A percentile compares a stretch with the other conserved stretches of the same genome.
Conservation (phyloP, 1,140 invertebrate genomes). For the Bombyx mandarina region DNA sequence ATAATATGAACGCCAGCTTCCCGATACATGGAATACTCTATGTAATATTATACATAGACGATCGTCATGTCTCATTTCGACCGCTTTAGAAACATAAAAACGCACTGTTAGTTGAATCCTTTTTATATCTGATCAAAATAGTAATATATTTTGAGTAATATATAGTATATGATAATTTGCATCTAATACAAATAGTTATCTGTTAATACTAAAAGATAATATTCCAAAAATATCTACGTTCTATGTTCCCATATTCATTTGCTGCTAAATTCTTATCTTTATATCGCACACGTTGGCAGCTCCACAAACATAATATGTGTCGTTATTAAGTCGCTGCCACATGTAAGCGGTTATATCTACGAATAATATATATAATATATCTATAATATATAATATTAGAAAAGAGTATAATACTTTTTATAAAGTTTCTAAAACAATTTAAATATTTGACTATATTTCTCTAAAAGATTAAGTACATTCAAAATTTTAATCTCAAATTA, state of each 20-base stretch:
- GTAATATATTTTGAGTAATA: background rate
- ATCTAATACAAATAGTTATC: background rate
- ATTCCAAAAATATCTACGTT: background rate
- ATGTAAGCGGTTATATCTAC: background rate
- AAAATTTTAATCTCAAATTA: background rate
- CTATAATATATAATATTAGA: background rate
- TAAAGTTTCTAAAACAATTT: background rate
- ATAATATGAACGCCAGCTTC: no score
- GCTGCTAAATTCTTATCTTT: slow-evolving; percentile 15
- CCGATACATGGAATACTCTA: no score
- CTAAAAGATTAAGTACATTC: background rate
- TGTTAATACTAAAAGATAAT: background rate
- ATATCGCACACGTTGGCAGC: background rate
- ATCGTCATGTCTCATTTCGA: background rate
- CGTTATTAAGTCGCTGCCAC: background rate
- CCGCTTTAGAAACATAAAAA: background rate
- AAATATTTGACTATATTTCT: background rate
- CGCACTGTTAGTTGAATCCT: background rate
- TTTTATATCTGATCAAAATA: background rate
- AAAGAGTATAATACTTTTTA: background rate
- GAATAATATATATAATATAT: background rate
- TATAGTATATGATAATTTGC: background rate
- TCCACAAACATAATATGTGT: background rate
- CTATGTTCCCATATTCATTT: slow-evolving; percentile 40
- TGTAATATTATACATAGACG: background rate